Percentiles rank a stretch among this genome's conserved stretches.
Evolutionary conservation across 35 echinoderm and acorn worm species (phyloP).

Genomic region (Antedon bifida): DNA sequence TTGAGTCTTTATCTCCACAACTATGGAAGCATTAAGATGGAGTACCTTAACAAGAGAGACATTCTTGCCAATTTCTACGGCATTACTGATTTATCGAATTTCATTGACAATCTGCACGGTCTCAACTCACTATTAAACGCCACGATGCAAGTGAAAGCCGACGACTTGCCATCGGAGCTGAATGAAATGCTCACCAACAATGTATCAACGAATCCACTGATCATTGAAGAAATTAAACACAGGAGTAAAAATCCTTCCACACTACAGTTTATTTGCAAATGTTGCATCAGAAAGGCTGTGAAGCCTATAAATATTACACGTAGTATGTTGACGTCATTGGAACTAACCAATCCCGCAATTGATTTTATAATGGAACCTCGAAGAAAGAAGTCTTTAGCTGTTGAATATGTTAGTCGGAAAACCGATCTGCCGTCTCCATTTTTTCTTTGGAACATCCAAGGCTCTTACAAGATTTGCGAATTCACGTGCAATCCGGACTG

Average conservation of each 20-base stretch:
- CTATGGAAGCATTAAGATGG: background rate
- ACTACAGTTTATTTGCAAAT: background rate
- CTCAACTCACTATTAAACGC: background rate
- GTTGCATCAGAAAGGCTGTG: background rate
- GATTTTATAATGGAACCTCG: background rate
- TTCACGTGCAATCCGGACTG: no score
- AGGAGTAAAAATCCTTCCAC: background rate
- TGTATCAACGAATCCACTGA: background rate
- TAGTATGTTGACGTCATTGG: background rate
- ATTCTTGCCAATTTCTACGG: background rate
- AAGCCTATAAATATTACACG: background rate
- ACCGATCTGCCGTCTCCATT: background rate
- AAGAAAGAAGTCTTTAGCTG: background rate
- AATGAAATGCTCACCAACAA: background rate
- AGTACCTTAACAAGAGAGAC: background rate
- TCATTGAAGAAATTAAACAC: background rate
- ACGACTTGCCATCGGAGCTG: background rate
- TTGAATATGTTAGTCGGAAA: background rate
- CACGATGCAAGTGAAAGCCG: background rate
- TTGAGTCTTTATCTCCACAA: constrained; percentile 13
- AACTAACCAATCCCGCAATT: background rate
- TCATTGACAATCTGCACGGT: background rate
- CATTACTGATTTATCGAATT: background rate
- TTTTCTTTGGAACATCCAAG: no score
- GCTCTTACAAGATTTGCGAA: no score